phyloP scores from a whole-genome alignment of 2,888 invertebrate genomes.

The Netelia fuscicornis region DNA sequence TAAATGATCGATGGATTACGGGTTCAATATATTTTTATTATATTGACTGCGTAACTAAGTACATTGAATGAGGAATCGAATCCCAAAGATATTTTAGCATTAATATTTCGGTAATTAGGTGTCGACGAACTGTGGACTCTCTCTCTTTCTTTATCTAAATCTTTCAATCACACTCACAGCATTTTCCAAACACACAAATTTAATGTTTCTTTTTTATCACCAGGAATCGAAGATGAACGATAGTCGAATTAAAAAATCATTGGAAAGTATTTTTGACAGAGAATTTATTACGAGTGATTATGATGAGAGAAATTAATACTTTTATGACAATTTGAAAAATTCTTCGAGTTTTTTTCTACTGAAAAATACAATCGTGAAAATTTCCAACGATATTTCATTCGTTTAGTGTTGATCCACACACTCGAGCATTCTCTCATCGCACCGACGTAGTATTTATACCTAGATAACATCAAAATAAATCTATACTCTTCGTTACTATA shows the following conservation, averaged over 20 bases:
- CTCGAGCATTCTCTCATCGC: slow-evolving; percentile 57
- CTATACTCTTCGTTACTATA: slow-evolving; percentile 79
- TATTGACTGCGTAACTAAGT: slow-evolving; percentile 84
- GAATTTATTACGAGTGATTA: slow-evolving; percentile 1
- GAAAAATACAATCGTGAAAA: neutral
- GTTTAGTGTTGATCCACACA: slow-evolving; percentile 33
- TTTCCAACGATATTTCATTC: slow-evolving; percentile 41
- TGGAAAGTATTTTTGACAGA: neutral
- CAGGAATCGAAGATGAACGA: slow-evolving; percentile 15
- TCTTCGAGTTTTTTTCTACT: neutral
- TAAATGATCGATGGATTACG: slow-evolving; percentile 52
- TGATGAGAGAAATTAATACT: neutral
- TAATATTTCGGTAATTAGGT: slow-evolving; percentile 78
- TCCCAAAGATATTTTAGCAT: slow-evolving; percentile 80
- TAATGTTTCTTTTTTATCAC: slow-evolving; percentile 40
- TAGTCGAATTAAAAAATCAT: neutral
- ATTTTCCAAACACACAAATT: slow-evolving; percentile 49
- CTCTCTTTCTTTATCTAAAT: slow-evolving; percentile 38
- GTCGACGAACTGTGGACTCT: slow-evolving; percentile 66
- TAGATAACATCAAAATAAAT: slow-evolving; percentile 85
- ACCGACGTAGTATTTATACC: slow-evolving; percentile 76
- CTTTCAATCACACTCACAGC: slow-evolving; percentile 24
- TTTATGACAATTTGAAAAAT: neutral
- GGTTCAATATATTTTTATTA: slow-evolving; percentile 79
- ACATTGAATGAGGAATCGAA: slow-evolving; percentile 82